Percentiles rank a stretch among this genome's conserved stretches.
Evolutionary conservation across 2,797 vertebrate genomes (phyloP).

Genomic region (Sebastes variabilis): DNA sequence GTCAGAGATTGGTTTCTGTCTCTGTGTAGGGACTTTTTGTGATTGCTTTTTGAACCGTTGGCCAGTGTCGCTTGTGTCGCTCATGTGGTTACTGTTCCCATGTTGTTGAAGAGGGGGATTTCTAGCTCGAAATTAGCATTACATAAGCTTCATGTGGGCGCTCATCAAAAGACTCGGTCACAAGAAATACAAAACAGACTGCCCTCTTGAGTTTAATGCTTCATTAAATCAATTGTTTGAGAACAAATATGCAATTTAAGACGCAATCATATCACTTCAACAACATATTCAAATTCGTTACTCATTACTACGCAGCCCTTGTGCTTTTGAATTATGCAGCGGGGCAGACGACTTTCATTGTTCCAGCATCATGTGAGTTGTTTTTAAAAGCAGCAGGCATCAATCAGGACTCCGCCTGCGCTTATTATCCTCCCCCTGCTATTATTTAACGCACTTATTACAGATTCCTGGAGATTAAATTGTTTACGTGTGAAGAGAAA

Average conservation of each 20-base stretch:
- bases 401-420: slow-evolving; percentile 27
- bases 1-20: neutral
- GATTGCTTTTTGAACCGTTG: neutral
- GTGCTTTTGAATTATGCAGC: slow-evolving; percentile 20
- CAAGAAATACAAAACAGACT: neutral
- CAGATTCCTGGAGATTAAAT: slow-evolving; percentile 5
- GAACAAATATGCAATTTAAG: neutral
- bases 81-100: neutral
- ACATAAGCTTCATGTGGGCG: neutral
- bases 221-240: slow-evolving; percentile 29
- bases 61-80: neutral
- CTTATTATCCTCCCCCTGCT: slow-evolving; percentile 32
- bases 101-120: neutral
- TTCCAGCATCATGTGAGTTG: slow-evolving; percentile 1
- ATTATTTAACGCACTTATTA: slow-evolving; percentile 16
- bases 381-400: slow-evolving; percentile 49
- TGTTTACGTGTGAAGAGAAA: slow-evolving; percentile 5
- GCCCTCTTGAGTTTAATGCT: neutral
- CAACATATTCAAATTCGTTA: neutral
- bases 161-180: neutral
- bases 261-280: slow-evolving; percentile 24
- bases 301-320: slow-evolving; percentile 1
- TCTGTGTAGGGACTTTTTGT: slow-evolving; percentile 20
- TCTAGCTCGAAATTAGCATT: neutral
- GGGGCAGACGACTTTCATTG: slow-evolving; percentile 27